A percentile compares a stretch with the other conserved stretches of the same genome.
Conservation (phyloP, 2,113 vertebrate genomes). For the Trachemys scripta region DNA sequence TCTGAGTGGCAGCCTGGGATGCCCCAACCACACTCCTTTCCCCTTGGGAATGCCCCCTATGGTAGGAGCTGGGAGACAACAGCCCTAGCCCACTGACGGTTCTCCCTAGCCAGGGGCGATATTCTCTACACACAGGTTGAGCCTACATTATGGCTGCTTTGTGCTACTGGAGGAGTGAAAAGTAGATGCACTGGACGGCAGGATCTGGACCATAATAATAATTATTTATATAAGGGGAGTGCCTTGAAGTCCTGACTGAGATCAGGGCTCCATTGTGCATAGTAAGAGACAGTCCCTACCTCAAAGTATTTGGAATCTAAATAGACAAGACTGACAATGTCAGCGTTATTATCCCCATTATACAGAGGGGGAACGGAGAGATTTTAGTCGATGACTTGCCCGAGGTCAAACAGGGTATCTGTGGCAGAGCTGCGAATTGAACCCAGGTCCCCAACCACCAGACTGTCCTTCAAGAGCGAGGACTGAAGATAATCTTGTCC, state of each 20-base stretch:
- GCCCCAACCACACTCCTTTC: not conserved
- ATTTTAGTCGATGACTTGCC: not conserved
- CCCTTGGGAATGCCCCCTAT: not conserved
- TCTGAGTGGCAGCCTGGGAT: not conserved
- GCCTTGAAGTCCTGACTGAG: not conserved
- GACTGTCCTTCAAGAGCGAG: not conserved
- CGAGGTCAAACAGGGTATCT: not conserved
- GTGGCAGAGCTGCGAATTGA: not conserved
- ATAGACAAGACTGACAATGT: not conserved
- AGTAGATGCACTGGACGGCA: not conserved
- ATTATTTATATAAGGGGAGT: not conserved
- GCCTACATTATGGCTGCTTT: not conserved
- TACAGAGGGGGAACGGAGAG: not conserved
- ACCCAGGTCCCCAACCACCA: not conserved
- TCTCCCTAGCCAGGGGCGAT: not conserved
- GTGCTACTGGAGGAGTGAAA: not conserved
- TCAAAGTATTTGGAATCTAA: not conserved
- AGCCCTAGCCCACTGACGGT: not conserved
- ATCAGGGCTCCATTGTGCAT: not conserved
- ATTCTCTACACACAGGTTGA: not conserved
- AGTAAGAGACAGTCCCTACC: not conserved
- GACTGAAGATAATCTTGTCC: accelerated
- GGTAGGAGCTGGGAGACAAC: not conserved
- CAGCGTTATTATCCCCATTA: not conserved
- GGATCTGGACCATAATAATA: not conserved